phyloP scores from a whole-genome alignment of 2,888 invertebrate genomes.

The Rhagium mordax region DNA sequence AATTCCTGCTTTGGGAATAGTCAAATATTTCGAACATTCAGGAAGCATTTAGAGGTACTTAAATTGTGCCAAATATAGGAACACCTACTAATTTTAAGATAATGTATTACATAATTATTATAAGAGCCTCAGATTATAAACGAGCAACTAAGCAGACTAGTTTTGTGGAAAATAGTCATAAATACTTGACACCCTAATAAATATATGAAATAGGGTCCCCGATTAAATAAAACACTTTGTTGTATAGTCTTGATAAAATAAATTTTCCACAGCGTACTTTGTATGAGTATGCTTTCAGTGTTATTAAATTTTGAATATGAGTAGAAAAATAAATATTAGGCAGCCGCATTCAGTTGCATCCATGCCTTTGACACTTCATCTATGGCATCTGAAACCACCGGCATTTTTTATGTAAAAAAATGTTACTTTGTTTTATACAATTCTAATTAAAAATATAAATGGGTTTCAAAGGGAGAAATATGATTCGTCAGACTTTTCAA shows the following conservation, averaged over 20 bases:
- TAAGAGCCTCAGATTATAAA: too few species aligned
- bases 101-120: not conserved
- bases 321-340: not conserved
- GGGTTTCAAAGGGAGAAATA: too few species aligned
- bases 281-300: not conserved
- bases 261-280: not conserved
- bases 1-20: slow-evolving; percentile 15
- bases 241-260: not conserved
- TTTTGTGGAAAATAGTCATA: not conserved
- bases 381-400: not conserved
- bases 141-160: too few species aligned
- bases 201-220: not conserved
- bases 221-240: not conserved
- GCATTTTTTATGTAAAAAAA: not conserved
- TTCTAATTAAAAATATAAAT: not conserved
- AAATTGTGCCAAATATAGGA: slow-evolving; percentile 15
- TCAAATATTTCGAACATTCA: slow-evolving; percentile 3
- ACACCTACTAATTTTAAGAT: not conserved
- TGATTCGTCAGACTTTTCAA: not conserved
- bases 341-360: not conserved
- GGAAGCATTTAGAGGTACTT: slow-evolving; percentile 31
- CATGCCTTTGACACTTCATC: too few species aligned
- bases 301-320: not conserved
- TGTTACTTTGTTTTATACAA: not conserved
- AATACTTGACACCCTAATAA: not conserved